phyloP scores from a whole-genome alignment of 1,140 invertebrate species.

The Goniozus legneri region DNA sequence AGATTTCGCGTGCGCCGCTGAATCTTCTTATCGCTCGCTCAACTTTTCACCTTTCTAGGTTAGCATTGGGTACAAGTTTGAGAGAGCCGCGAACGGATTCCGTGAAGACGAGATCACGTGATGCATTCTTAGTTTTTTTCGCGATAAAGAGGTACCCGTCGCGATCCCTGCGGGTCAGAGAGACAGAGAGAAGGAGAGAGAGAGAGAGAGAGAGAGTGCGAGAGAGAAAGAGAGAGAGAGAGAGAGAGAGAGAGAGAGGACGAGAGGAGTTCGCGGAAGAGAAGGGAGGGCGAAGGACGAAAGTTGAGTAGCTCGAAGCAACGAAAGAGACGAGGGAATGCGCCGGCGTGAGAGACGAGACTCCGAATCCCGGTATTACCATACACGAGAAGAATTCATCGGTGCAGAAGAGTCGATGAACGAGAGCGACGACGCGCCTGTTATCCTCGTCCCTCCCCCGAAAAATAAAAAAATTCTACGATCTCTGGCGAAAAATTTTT shows the following conservation, averaged over 20 bases:
- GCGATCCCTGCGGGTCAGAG: neutral
- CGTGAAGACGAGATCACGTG: conserved; percentile 12
- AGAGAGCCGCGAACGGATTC: too few relatives aligned
- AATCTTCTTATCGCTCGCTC: too few relatives aligned
- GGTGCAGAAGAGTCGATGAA: neutral
- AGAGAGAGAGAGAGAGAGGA: conserved; percentile 11
- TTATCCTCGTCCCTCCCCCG: neutral
- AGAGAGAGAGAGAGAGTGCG: conserved; percentile 5
- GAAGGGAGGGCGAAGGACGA: neutral
- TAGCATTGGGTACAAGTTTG: too few relatives aligned
- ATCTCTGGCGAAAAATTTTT: too few relatives aligned
- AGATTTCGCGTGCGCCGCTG: too few relatives aligned
- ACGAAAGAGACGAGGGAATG: conserved; percentile 9
- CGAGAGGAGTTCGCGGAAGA: conserved; percentile 1
- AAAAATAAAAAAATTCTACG: too few relatives aligned
- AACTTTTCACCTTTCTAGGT: too few relatives aligned
- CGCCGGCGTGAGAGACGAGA: conserved; percentile 12
- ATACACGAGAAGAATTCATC: conserved; percentile 1
- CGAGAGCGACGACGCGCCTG: neutral
- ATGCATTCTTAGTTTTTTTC: conserved; percentile 3
- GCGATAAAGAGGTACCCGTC: conserved; percentile 11
- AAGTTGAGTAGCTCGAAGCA: conserved; percentile 6
- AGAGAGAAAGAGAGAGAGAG: conserved; percentile 1
- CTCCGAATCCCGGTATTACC: conserved; percentile 12
- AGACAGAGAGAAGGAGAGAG: conserved; percentile 4